These are phyloP conservation scores for Xenentodon cancila DNA, from an alignment of 2,797 vertebrate species.

Conservation along the genomic window DNA sequence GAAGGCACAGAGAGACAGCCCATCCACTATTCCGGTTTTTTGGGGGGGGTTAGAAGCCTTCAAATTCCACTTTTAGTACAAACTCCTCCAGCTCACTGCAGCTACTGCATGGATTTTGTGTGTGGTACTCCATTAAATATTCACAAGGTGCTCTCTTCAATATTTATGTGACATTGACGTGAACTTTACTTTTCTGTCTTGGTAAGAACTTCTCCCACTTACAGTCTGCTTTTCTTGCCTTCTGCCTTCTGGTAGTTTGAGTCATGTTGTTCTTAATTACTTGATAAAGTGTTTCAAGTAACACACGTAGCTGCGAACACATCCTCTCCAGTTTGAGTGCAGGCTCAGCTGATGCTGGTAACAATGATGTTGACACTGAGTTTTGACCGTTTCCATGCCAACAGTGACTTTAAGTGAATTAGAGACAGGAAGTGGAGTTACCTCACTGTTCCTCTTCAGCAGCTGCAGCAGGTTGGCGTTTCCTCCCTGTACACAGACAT, in stretches of 20 bases:
- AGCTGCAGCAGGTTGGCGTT: conserved; percentile 89
- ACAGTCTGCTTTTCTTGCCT: not conserved
- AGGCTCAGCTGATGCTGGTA: conserved; percentile 11
- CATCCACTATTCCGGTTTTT: not conserved
- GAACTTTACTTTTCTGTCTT: not conserved
- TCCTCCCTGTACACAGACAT: conserved; percentile 85
- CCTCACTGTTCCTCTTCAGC: conserved; percentile 96
- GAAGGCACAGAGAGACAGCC: too few species aligned
- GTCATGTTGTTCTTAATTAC: not conserved
- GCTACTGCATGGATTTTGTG: not conserved
- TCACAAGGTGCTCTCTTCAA: not conserved
- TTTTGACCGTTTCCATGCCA: conserved; percentile 50
- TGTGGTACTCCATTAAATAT: not conserved
- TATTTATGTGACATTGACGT: not conserved
- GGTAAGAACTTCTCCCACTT: too few species aligned
- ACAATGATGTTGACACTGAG: conserved; percentile 7
- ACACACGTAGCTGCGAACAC: not conserved
- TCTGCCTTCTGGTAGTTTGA: not conserved
- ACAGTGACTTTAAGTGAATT: conserved; percentile 40
- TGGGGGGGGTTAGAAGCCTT: not conserved
- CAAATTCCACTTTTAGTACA: too few species aligned
- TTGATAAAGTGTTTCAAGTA: not conserved
- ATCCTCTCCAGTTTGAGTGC: not conserved
- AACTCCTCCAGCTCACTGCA: too few species aligned
- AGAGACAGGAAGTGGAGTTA: conserved; percentile 75